Conservation (phyloP, 2,888 invertebrate species). For the Argyra leucocephala region DNA sequence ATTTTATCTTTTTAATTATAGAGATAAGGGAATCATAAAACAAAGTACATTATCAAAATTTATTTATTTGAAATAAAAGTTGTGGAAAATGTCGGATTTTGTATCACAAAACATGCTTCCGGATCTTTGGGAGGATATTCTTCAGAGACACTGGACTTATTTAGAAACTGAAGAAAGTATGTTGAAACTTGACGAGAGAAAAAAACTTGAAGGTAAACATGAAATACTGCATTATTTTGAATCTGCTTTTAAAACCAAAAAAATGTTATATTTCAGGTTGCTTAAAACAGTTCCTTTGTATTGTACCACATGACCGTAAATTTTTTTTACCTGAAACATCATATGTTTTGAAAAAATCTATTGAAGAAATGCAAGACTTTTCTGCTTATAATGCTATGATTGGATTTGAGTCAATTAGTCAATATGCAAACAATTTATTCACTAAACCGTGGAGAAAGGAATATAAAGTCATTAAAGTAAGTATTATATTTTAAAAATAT, state of each 20-base stretch:
- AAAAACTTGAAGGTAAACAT: constrained; percentile 65
- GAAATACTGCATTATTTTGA: background rate
- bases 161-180: constrained; percentile 71
- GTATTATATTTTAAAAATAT: constrained; percentile 18
- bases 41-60: background rate
- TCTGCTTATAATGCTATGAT: constrained; percentile 71
- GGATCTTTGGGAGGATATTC: constrained; percentile 63
- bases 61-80: too few species aligned
- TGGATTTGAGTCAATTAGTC: constrained; percentile 75
- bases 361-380: constrained; percentile 60
- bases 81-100: constrained; percentile 37
- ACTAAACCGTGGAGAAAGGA: constrained; percentile 85
- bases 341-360: constrained; percentile 64
- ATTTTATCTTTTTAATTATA: background rate
- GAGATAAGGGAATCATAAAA: background rate
- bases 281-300: constrained; percentile 65
- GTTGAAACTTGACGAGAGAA: constrained; percentile 64
- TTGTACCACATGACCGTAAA: constrained; percentile 70
- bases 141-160: constrained; percentile 67
- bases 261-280: constrained; percentile 47
- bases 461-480: constrained; percentile 68
- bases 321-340: constrained; percentile 67
- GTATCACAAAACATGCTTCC: constrained; percentile 41
- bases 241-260: background rate
- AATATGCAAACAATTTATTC: constrained; percentile 76